Evolutionary conservation across 2,113 vertebrate genomes (phyloP).

Genomic region (Genyomyrus donnyi): DNA sequence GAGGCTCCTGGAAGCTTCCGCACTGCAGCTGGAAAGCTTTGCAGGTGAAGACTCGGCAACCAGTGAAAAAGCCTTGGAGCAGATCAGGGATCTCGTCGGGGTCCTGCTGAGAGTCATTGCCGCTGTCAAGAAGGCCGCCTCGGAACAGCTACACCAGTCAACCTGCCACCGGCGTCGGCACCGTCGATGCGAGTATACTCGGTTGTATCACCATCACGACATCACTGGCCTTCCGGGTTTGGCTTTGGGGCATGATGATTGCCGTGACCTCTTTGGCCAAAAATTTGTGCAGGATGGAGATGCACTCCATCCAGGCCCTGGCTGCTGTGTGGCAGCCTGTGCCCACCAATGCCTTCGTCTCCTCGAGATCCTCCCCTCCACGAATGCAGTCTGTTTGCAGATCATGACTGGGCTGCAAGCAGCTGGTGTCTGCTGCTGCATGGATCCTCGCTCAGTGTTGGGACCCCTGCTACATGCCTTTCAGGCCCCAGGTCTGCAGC

Average conservation of each 20-base stretch:
- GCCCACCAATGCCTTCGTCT: conserved; percentile 82
- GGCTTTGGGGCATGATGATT: conserved; percentile 72
- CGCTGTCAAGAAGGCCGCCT: conserved; percentile 85
- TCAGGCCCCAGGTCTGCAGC: conserved; percentile 68
- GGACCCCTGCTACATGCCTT: conserved; percentile 79
- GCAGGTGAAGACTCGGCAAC: conserved; percentile 54
- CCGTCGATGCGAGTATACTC: conserved; percentile 83
- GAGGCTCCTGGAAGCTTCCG: conserved; percentile 75
- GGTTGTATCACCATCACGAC: conserved; percentile 90
- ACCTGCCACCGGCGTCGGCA: conserved; percentile 80
- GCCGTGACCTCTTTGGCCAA: conserved; percentile 76
- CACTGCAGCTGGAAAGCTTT: conserved; percentile 78
- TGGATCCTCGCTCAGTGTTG: conserved; percentile 86
- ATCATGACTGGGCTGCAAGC: conserved; percentile 77
- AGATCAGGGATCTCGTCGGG: conserved; percentile 68
- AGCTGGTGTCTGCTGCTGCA: conserved; percentile 92
- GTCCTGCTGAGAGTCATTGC: conserved; percentile 80
- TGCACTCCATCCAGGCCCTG: conserved; percentile 73
- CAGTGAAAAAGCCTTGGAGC: conserved; percentile 63
- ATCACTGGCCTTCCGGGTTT: conserved; percentile 82
- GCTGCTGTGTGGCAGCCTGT: conserved; percentile 86
- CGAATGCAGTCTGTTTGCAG: conserved; percentile 71
- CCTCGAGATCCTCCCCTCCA: conserved; percentile 65
- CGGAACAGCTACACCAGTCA: conserved; percentile 85
- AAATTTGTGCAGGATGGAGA: conserved; percentile 56